phyloP scores from a whole-genome alignment of 1,140 invertebrate genomes.

The Drosophila kanapiae region DNA sequence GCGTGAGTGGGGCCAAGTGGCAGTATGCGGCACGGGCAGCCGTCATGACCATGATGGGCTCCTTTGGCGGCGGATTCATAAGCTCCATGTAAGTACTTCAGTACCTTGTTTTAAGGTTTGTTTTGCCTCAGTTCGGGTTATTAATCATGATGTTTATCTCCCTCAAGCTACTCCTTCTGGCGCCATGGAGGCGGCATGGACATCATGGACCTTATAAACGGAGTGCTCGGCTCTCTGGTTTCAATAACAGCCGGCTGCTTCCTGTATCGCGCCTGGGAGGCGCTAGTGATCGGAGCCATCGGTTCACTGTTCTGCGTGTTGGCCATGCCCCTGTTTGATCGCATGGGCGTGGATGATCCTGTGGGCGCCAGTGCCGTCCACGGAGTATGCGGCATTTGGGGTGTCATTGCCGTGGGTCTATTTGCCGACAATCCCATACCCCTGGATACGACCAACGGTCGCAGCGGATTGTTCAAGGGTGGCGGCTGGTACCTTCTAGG shows the following conservation, averaged over 20 bases:
- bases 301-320: slow-evolving; percentile 91
- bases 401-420: slow-evolving; percentile 94
- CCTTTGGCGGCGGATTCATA: slow-evolving; percentile 94
- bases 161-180: slow-evolving; percentile 87
- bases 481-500: slow-evolving; percentile 95
- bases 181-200: slow-evolving; percentile 91
- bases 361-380: slow-evolving; percentile 96
- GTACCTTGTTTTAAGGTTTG: background rate
- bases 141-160: background rate
- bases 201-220: slow-evolving; percentile 95
- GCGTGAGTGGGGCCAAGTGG: slow-evolving; percentile 89
- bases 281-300: slow-evolving; percentile 92
- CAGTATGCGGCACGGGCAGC: slow-evolving; percentile 95
- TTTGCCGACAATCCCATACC: slow-evolving; percentile 95
- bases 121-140: background rate
- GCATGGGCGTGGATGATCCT: slow-evolving; percentile 94
- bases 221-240: slow-evolving; percentile 94
- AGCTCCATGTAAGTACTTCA: slow-evolving; percentile 87
- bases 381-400: slow-evolving; percentile 91
- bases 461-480: slow-evolving; percentile 94
- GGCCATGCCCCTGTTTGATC: slow-evolving; percentile 91
- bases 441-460: slow-evolving; percentile 91
- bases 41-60: slow-evolving; percentile 95
- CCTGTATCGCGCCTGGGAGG: slow-evolving; percentile 94
- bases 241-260: slow-evolving; percentile 97